Evolutionary conservation across 1,140 invertebrate species (phyloP).

Genomic region (Anastatus disparis): DNA sequence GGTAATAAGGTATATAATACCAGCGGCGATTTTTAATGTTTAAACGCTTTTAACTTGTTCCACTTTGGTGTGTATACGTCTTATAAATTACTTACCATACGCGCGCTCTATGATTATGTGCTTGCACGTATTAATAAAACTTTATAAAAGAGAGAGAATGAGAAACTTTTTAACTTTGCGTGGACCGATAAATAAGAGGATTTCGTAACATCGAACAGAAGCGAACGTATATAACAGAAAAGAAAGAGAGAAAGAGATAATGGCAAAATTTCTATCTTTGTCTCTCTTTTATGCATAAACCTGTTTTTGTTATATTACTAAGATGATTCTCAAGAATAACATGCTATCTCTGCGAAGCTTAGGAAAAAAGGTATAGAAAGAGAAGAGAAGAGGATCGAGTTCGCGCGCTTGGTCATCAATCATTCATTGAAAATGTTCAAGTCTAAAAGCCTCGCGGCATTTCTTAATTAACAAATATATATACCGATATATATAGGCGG

Average conservation of each 20-base stretch:
- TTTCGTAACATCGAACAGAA: conserved; percentile 30
- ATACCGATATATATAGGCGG: conserved; percentile 8
- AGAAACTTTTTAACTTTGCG: no score
- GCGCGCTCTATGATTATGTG: conserved; percentile 22
- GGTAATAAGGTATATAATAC: no score
- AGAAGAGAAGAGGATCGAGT: conserved; percentile 13
- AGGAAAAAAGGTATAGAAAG: neutral
- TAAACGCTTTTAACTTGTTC: no score
- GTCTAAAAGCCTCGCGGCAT: conserved; percentile 54
- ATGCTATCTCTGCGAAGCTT: neutral
- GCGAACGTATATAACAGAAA: no score
- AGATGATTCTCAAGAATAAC: no score
- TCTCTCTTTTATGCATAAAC: neutral
- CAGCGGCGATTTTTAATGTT: no score
- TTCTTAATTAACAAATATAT: conserved; percentile 55
- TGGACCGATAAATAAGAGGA: neutral
- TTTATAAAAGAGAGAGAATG: no score
- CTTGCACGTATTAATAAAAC: conserved; percentile 16
- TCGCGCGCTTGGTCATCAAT: conserved; percentile 59
- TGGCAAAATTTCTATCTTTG: neutral
- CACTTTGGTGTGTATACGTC: no score
- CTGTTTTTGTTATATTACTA: neutral
- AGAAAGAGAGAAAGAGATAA: no score
- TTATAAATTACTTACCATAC: conserved; percentile 27
- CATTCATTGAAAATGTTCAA: conserved; percentile 56